Evolutionary conservation across 2,888 invertebrate genomes (phyloP).

Genomic region (Prosopocoilus inquinatus): DNA sequence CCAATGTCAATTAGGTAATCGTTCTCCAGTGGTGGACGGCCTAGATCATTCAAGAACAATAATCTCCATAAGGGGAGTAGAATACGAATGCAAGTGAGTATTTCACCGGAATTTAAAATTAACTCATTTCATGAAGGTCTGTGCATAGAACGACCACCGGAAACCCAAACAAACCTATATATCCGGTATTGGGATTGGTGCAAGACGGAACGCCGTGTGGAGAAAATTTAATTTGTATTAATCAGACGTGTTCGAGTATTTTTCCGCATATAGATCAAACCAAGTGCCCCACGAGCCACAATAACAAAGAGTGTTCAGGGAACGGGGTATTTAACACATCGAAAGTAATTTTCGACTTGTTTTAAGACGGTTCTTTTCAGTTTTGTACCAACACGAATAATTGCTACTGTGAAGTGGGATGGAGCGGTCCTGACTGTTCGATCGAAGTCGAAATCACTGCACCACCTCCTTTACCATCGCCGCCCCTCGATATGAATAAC

Average conservation of each 20-base stretch:
- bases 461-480: constrained; percentile 54
- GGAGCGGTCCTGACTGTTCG: constrained; percentile 86
- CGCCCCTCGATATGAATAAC: constrained; percentile 54
- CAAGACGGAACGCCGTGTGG: constrained; percentile 94
- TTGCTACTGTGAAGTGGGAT: constrained; percentile 88
- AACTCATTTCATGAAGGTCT: constrained; percentile 4
- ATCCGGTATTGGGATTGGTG: constrained; percentile 80
- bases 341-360: not conserved
- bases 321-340: constrained; percentile 79
- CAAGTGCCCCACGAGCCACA: constrained; percentile 87
- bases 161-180: constrained; percentile 59
- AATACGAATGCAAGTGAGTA: constrained; percentile 96
- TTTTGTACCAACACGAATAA: constrained; percentile 89
- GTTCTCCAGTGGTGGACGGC: constrained; percentile 75
- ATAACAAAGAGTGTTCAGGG: constrained; percentile 88
- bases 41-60: constrained; percentile 85
- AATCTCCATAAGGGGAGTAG: constrained; percentile 82
- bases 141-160: constrained; percentile 61
- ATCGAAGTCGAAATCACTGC: constrained; percentile 67
- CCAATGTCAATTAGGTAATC: constrained; percentile 79
- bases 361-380: constrained; percentile 53
- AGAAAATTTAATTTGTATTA: constrained; percentile 88
- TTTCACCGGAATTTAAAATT: not conserved
- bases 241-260: constrained; percentile 87
- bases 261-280: constrained; percentile 82